Conservation (phyloP, 2,888 invertebrate species). For the Metopia argyrocephala region DNA sequence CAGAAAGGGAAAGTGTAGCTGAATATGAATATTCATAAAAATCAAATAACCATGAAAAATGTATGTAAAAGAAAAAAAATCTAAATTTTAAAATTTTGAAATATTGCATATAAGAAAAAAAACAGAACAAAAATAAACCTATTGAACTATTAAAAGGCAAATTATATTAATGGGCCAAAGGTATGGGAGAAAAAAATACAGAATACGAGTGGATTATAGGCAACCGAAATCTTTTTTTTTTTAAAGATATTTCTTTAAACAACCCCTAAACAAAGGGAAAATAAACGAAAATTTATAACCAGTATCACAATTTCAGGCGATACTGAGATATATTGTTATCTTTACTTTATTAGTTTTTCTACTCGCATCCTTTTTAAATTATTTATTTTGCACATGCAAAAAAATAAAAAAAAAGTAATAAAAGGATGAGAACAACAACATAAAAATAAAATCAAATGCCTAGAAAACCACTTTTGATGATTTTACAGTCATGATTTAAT, state of each 20-base stretch:
- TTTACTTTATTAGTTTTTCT: slow-evolving; percentile 37
- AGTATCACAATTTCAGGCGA: slow-evolving; percentile 37
- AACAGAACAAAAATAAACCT: slow-evolving; percentile 18
- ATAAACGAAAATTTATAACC: too few species aligned
- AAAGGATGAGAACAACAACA: slow-evolving; percentile 12
- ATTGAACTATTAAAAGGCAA: slow-evolving; percentile 74
- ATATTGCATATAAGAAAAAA: too few species aligned
- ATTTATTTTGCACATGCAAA: slow-evolving; percentile 16
- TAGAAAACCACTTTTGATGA: slow-evolving; percentile 63
- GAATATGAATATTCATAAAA: slow-evolving; percentile 66
- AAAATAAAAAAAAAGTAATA: slow-evolving; percentile 24
- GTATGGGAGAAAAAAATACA: slow-evolving; percentile 27
- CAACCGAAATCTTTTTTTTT: too few species aligned
- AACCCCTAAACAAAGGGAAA: too few species aligned
- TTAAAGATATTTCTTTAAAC: too few species aligned
- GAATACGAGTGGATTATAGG: background rate
- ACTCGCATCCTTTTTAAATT: slow-evolving; percentile 15
- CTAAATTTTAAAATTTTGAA: too few species aligned
- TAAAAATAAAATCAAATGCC: slow-evolving; percentile 49
- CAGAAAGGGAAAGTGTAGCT: slow-evolving; percentile 12
- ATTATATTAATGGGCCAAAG: slow-evolving; percentile 68
- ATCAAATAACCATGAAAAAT: slow-evolving; percentile 45
- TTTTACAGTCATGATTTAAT: slow-evolving; percentile 64
- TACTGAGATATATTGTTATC: slow-evolving; percentile 43
- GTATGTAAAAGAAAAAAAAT: background rate